These are phyloP conservation scores for Borostomias antarcticus DNA, from an alignment of 2,797 vertebrate genomes.

Conservation along the genomic window DNA sequence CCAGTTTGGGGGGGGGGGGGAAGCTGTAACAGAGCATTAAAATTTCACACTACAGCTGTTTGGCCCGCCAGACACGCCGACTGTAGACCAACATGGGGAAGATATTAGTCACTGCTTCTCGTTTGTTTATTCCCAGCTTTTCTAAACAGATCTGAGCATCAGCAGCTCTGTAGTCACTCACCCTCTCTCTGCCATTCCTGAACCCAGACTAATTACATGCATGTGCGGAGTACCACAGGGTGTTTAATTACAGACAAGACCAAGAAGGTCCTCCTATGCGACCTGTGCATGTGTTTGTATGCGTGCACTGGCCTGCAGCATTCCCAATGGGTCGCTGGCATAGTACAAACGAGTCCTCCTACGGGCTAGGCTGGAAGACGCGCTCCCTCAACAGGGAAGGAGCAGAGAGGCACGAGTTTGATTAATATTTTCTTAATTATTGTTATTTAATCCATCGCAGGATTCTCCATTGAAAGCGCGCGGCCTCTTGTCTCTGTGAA, in stretches of 20 bases:
- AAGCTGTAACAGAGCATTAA: constrained; percentile 66
- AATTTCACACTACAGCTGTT: constrained; percentile 78
- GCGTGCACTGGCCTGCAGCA: constrained; percentile 57
- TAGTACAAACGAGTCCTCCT: constrained; percentile 71
- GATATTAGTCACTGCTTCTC: constrained; percentile 73
- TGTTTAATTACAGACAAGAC: constrained; percentile 80
- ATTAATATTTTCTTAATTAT: constrained; percentile 83
- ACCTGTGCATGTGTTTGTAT: constrained; percentile 34
- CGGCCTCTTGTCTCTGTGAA: constrained; percentile 60
- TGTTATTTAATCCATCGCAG: constrained; percentile 73
- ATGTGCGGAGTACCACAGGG: constrained; percentile 61
- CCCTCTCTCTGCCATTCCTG: constrained; percentile 56
- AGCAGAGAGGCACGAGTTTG: constrained; percentile 61
- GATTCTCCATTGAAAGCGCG: constrained; percentile 40
- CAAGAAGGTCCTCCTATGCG: constrained; percentile 68
- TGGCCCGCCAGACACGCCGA: constrained; percentile 63
- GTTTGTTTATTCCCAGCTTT: constrained; percentile 64
- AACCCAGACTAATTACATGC: constrained; percentile 55
- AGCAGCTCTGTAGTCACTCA: constrained; percentile 47
- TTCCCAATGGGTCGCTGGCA: constrained; percentile 56
- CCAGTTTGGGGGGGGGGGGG: constrained; percentile 52
- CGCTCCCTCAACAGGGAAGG: constrained; percentile 53
- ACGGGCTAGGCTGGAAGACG: constrained; percentile 76
- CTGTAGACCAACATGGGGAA: constrained; percentile 69
- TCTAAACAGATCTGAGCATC: constrained; percentile 51